phyloP scores from a whole-genome alignment of 2,113 vertebrate species.

The Uria lomvia region DNA sequence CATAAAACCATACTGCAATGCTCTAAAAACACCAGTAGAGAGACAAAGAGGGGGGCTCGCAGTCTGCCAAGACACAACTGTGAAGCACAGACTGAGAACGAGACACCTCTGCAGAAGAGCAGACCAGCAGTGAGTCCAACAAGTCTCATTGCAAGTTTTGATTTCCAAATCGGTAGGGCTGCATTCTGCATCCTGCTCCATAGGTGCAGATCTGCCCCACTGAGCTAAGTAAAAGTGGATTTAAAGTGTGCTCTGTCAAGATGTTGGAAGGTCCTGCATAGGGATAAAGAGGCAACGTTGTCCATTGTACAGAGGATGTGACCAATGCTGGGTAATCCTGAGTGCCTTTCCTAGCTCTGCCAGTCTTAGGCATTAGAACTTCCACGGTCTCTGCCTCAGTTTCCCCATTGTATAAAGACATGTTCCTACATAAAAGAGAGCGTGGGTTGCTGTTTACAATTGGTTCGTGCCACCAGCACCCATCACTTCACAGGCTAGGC shows the following conservation, averaged over 20 bases:
- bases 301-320: no score
- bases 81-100: background rate
- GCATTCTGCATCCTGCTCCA: background rate
- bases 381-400: background rate
- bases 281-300: background rate
- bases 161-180: background rate
- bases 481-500: background rate
- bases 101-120: background rate
- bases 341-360: background rate
- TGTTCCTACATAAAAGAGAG: background rate
- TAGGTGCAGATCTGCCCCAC: background rate
- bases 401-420: background rate
- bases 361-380: background rate
- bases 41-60: background rate
- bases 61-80: background rate
- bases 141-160: background rate
- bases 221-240: background rate
- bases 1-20: background rate
- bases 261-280: background rate
- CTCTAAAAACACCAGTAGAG: background rate
- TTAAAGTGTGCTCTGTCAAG: background rate
- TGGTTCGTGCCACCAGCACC: background rate
- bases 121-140: background rate
- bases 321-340: background rate
- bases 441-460: background rate